Base-by-base conservation (phyloP, 2,113 vertebrate genomes). In the Carassius auratus region DNA sequence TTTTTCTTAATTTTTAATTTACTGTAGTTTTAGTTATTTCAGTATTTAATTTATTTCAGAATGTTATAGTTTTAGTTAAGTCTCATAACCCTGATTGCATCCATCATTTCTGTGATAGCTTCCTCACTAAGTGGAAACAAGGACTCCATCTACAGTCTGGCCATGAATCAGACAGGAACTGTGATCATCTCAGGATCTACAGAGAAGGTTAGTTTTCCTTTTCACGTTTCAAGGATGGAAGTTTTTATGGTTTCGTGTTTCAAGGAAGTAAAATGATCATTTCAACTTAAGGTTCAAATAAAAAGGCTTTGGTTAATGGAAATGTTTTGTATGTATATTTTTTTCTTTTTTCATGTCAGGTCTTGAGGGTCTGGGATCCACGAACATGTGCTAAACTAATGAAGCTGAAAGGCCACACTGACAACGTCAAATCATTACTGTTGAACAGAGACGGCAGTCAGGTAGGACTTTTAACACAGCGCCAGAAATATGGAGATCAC, bases 81-180 rank as follows among this genome's bases (percentile, higher is more conserved):
- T 61, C 6, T 59, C 8, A n/a, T 4, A n/a, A 61, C 3, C 21
- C 57, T 61, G 19, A n/a, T 61, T 61, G 1, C 57, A 61, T 61
- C 57, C 8, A 0, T 59, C 5, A n/a, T 61, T 78, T 84, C 17
- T 91, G 64, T 90, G 85, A 93, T 91, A 99, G 98, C 98, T 89
- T 99, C 98, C 55, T 99, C 98, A 62, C 93, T 99, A 90, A 99
- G 98, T 91, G 98, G 98, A 88, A 99, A 99, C 94, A 99, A 99
- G 90, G 98, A 99, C 92, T 99, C 98, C 3, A 99, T 99, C 95
- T 99, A 99, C 91, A 99, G 98, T 92, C 96, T 99, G 90, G 97
- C 98, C 77, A 99, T 99, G 98, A 99, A 99, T 93, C 98, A 99
- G 85, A 97, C 99, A 96, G 98, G 97, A 91, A 99, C 98, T 86